These are phyloP conservation scores for Nasonovia ribisnigri DNA, from an alignment of 2,888 invertebrate species.

Conservation along the genomic window DNA sequence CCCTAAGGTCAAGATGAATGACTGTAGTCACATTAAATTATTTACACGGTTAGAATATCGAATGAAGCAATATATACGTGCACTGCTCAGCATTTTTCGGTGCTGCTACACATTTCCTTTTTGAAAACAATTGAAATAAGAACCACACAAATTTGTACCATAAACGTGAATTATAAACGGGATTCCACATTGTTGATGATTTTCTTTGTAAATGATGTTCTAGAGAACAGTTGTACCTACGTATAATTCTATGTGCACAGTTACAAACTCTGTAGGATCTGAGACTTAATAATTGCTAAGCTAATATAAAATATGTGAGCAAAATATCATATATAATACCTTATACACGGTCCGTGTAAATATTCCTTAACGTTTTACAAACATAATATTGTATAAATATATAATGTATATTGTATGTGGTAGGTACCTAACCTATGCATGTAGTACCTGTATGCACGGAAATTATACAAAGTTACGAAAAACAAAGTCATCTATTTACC, in stretches of 20 bases:
- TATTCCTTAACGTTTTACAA: constrained; percentile 17
- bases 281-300: constrained; percentile 9
- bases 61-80: constrained; percentile 48
- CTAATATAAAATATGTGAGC: neutral
- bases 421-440: too few species aligned
- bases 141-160: constrained; percentile 32
- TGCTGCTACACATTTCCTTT: constrained; percentile 1
- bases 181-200: neutral
- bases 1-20: constrained; percentile 56
- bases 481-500: neutral
- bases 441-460: neutral
- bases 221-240: neutral
- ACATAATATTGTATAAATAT: neutral
- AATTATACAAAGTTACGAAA: neutral
- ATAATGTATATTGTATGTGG: neutral
- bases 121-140: constrained; percentile 46
- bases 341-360: neutral
- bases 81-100: constrained; percentile 13
- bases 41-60: constrained; percentile 54
- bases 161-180: constrained; percentile 41
- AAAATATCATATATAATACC: neutral
- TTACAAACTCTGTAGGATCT: neutral
- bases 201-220: constrained; percentile 1
- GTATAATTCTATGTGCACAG: neutral
- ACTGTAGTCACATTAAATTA: constrained; percentile 57